Evolutionary conservation across 2,113 vertebrate genomes (phyloP), one percentile per base, ranked within the genome.

Genomic region (Hypanus sabinus): DNA sequence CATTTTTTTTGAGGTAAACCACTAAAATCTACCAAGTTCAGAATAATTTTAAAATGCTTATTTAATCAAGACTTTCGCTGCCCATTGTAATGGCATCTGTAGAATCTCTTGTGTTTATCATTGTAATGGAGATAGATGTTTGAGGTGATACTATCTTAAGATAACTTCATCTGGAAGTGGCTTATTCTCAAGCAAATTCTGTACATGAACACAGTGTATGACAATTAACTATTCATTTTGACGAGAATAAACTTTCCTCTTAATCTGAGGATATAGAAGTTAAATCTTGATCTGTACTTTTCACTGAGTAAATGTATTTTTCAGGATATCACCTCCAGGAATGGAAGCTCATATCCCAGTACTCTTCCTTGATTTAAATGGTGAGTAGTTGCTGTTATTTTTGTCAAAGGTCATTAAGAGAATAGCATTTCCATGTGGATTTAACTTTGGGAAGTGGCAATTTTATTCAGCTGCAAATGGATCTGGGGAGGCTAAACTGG

Each of bases 261-360:
- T 27, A 36, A 76, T 3, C 36, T 85, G 22, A 0, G 11, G 0
- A 55, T 55, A 94, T 95, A 2, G 95, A 94, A 30, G 46, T 70
- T 81, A 46, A 20, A 12, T 79, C 9, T 90, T 71, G n/a, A 79
- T 68, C 27, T 88, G 94, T 94, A 27, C 70, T 94, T 65, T 75
- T 62, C 27, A 38, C 55, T 65, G 62, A 90, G 62, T 90, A 65
- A 30, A 5, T 65, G 33, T 85, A 75, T 95, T 18, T 94, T 95
- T 68, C 95, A 99, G 99, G 98, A 96, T 96, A 55, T 98, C 98
- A 65, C 97, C 98, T 96, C 95, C 97, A 94, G 98, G 98, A 95
- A 98, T 99, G 98, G 99, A 99, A 95, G 97, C 97, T 46, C 99
- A 99, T 83, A 97, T 98, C 95, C 98, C 99, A 0, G 99, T 99